Conservation (phyloP, 2,113 vertebrate species). For the Barnardius zonarius region DNA sequence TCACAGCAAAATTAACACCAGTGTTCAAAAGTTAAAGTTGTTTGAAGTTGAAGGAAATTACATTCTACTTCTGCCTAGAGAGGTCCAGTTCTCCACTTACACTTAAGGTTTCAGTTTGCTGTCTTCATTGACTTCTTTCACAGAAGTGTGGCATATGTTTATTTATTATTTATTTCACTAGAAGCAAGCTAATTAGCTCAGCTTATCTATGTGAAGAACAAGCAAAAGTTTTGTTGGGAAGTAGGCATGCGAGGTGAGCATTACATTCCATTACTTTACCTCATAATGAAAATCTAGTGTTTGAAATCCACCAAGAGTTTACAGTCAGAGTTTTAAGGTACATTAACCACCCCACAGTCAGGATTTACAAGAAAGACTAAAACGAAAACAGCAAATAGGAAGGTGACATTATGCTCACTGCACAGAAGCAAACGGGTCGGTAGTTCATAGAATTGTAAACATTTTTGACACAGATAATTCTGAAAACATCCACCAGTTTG, state of each 20-base stretch:
- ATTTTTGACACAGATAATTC: slow-evolving; percentile 44
- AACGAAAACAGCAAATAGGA: not conserved
- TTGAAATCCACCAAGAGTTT: not conserved
- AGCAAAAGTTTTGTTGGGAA: not conserved
- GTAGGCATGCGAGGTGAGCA: not conserved
- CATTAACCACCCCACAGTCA: not conserved
- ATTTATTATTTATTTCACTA: not conserved
- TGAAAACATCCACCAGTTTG: slow-evolving; percentile 44
- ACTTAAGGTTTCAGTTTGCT: not conserved
- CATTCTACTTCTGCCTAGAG: not conserved
- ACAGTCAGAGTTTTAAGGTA: not conserved
- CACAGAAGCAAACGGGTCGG: not conserved
- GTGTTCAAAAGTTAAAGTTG: not conserved
- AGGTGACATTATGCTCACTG: not conserved
- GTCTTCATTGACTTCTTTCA: not conserved
- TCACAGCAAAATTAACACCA: not conserved
- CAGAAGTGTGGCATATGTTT: not conserved
- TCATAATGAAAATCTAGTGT: not conserved
- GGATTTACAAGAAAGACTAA: not conserved
- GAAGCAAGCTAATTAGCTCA: not conserved
- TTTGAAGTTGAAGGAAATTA: not conserved
- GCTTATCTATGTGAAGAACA: not conserved
- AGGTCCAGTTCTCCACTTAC: not conserved
- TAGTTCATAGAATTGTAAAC: slow-evolving; percentile 40
- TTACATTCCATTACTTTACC: not conserved